Evolutionary conservation across 2,113 vertebrate genomes (phyloP).

Genomic region (Misgurnus mizolepis): DNA sequence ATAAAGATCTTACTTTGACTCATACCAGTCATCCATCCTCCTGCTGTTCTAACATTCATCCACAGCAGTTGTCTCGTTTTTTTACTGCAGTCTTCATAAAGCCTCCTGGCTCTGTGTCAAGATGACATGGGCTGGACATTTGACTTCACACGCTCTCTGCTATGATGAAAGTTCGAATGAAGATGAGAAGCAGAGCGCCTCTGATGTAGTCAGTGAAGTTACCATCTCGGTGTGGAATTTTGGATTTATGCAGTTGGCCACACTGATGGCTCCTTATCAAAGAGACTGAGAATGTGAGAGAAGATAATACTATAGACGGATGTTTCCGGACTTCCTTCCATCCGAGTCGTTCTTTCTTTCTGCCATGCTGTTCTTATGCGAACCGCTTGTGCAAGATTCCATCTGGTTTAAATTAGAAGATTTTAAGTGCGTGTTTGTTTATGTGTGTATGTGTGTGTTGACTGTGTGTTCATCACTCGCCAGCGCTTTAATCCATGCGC

Average conservation of each 20-base stretch:
- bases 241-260: slow-evolving; percentile 31
- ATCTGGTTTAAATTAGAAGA: slow-evolving; percentile 50
- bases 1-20: neutral
- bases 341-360: slow-evolving; percentile 23
- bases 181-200: neutral
- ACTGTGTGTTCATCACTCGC: slow-evolving; percentile 38
- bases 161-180: slow-evolving; percentile 10
- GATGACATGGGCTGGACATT: slow-evolving; percentile 1
- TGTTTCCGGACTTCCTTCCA: slow-evolving; percentile 41
- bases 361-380: slow-evolving; percentile 35
- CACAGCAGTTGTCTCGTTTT: neutral
- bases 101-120: neutral
- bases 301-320: slow-evolving; percentile 46
- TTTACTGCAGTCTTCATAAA: neutral
- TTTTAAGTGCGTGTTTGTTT: slow-evolving; percentile 34
- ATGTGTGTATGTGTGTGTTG: slow-evolving; percentile 37
- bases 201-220: slow-evolving; percentile 12
- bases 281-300: neutral
- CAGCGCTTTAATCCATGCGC: slow-evolving; percentile 57
- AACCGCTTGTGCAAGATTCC: slow-evolving; percentile 25
- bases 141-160: neutral
- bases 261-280: slow-evolving; percentile 45
- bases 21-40: neutral
- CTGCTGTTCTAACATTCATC: neutral
- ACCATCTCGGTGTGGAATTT: slow-evolving; percentile 28